A percentile compares a stretch with the other conserved stretches of the same genome.
Conservation (phyloP, 2,888 invertebrate genomes). For the Pterostichus niger region DNA sequence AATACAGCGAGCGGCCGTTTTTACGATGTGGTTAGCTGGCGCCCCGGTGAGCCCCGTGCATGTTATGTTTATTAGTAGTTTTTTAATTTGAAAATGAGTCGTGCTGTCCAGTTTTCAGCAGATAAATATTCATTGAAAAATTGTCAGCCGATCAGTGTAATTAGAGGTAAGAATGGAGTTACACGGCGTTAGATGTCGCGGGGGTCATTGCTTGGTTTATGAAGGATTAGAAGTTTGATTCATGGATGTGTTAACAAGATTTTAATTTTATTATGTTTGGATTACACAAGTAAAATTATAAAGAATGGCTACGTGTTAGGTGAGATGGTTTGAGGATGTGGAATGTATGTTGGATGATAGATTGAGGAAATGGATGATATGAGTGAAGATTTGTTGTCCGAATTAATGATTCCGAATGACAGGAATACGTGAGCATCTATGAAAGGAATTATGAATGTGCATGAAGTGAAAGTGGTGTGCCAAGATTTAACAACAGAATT, state of each 20-base stretch:
- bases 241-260: slow-evolving; percentile 12
- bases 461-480: too few relatives aligned
- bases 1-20: slow-evolving; percentile 12
- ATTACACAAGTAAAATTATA: too few relatives aligned
- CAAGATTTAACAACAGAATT: too few relatives aligned
- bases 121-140: slow-evolving; percentile 62
- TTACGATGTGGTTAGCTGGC: slow-evolving; percentile 68
- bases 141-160: slow-evolving; percentile 50
- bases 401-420: too few relatives aligned
- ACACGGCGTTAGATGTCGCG: not conserved
- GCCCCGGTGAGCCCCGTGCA: slow-evolving; percentile 66
- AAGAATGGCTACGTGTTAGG: too few relatives aligned
- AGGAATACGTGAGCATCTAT: too few relatives aligned
- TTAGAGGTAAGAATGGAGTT: slow-evolving; percentile 4
- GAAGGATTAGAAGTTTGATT: slow-evolving; percentile 30
- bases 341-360: too few relatives aligned
- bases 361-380: too few relatives aligned
- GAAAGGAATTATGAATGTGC: too few relatives aligned
- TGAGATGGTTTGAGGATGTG: too few relatives aligned
- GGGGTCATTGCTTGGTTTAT: slow-evolving; percentile 23
- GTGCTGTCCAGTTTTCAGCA: slow-evolving; percentile 1
- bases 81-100: slow-evolving; percentile 64
- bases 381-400: too few relatives aligned
- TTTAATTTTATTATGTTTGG: slow-evolving; percentile 41
- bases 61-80: slow-evolving; percentile 66